Base-by-base conservation (phyloP, 2,113 vertebrate species). In the Osmerus mordax region DNA sequence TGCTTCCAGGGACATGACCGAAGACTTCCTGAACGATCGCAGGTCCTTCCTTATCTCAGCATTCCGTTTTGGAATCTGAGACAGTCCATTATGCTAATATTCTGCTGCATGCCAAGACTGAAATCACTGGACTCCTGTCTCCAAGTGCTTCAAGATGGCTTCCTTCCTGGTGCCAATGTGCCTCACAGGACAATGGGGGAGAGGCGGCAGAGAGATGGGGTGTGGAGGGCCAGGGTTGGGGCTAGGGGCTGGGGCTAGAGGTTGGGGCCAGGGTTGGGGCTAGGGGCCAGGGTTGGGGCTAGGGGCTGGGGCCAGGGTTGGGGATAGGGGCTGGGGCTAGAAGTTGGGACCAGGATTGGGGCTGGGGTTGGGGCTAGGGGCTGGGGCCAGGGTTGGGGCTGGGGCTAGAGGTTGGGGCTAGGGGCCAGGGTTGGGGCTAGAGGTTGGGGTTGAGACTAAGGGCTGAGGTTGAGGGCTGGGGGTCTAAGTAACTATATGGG, bases 1-100 rank as follows among this genome's bases (percentile, higher is more conserved):
- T 21, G 11, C 28, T 32, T 52, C 11, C 59, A 69, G 61, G 65
- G 71, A 72, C 72, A 65, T 56, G 70, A 70, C 55, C 66, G 61
- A 60, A 28, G 65, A 56, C 16, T 66, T 65, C 56, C 56, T 65
- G 41, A 80, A 71, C 83, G 82, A 85, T 87, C 87, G 89, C 83
- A 84, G 86, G 78, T 86, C 73, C 81, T 79, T 83, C 78, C 88
- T 86, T 83, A 83, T 81, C 80, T 47, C 66, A 81, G 73, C 87
- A 88, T 89, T 89, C 84, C 87, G 80, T 64, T 51, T 79, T 85
- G 88, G 76, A 87, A 89, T 87, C 81, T 81, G 84, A 90, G 85
- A 86, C 70, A 84, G 81, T 73, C 80, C 81, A 91, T 91, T 90
- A 92, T 93, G 90, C 87, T 91, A 92, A 92, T 91, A 78, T 76